Evolutionary conservation across 1,140 invertebrate genomes (phyloP).

Genomic region (Lordiphosa stackelbergi): DNA sequence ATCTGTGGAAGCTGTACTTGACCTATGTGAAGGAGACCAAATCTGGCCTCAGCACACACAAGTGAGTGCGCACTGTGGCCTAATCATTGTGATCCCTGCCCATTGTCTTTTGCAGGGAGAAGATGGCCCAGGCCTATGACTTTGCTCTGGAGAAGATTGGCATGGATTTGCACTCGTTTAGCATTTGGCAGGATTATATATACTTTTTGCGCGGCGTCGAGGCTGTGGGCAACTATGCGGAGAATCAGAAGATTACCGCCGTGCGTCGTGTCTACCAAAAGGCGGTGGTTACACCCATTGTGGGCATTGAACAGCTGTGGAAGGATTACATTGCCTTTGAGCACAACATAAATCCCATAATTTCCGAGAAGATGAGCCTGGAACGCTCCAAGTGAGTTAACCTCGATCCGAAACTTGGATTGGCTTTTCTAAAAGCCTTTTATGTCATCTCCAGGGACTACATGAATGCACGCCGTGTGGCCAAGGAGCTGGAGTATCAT

Average conservation of each 20-base stretch:
- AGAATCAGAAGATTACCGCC: conserved; percentile 99
- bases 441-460: conserved; percentile 84
- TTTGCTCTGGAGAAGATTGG: conserved; percentile 99
- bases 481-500: conserved; percentile 96
- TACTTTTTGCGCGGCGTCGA: conserved; percentile 98
- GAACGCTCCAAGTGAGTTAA: conserved; percentile 76
- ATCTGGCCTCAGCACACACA: conserved; percentile 93
- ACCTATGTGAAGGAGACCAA: conserved; percentile 99
- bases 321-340: conserved; percentile 98
- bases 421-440: neutral
- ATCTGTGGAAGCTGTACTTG: conserved; percentile 98
- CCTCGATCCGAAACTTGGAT: no score
- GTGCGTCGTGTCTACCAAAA: conserved; percentile 97
- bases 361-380: conserved; percentile 84
- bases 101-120: conserved; percentile 84
- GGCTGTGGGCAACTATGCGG: conserved; percentile 98
- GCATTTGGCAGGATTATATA: conserved; percentile 98
- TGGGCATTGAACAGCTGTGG: conserved; percentile 98
- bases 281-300: conserved; percentile 97
- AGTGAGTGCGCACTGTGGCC: conserved; percentile 82
- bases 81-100: no score
- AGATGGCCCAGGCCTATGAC: conserved; percentile 99
- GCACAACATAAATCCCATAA: conserved; percentile 97
- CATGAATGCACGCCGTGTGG: conserved; percentile 97
- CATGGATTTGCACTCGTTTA: conserved; percentile 96